Conservation (phyloP, 2,888 invertebrate species). For the Tenthredo scrophulariae region DNA sequence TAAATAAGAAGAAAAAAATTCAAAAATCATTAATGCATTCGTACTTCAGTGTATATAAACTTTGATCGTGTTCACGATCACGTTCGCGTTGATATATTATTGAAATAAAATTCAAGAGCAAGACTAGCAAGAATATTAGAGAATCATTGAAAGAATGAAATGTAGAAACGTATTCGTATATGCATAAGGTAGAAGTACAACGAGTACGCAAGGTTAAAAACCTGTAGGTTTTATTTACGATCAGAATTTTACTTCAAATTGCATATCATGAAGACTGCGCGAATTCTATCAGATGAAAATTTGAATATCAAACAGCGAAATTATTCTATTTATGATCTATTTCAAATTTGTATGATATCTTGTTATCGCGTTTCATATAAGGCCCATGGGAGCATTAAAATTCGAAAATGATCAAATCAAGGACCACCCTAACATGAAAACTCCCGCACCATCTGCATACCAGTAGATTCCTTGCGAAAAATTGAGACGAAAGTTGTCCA, state of each 20-base stretch:
- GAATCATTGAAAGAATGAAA: not conserved
- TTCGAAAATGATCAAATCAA: too few species aligned
- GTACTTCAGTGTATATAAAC: not conserved
- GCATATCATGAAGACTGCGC: not conserved
- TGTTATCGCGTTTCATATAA: not conserved
- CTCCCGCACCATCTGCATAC: too few species aligned
- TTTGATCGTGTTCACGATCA: not conserved
- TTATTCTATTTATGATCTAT: not conserved
- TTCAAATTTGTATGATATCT: not conserved
- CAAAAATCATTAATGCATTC: not conserved
- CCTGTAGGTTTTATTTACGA: not conserved
- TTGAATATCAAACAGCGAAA: not conserved
- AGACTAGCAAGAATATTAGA: not conserved
- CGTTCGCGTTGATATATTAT: not conserved
- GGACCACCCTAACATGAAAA: too few species aligned
- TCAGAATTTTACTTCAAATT: not conserved
- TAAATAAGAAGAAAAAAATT: not conserved
- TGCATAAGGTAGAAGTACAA: not conserved
- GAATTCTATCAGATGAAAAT: not conserved
- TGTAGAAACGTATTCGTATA: not conserved
- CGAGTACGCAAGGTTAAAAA: not conserved
- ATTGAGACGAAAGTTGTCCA: too few species aligned
- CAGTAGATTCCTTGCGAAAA: too few species aligned
- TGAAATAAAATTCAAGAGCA: slow-evolving; percentile 2
- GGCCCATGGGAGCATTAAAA: too few species aligned